Percentiles rank a stretch among this genome's conserved stretches.
phyloP scores from a whole-genome alignment of 2,888 invertebrate species.

The Protophormia terraenovae region DNA sequence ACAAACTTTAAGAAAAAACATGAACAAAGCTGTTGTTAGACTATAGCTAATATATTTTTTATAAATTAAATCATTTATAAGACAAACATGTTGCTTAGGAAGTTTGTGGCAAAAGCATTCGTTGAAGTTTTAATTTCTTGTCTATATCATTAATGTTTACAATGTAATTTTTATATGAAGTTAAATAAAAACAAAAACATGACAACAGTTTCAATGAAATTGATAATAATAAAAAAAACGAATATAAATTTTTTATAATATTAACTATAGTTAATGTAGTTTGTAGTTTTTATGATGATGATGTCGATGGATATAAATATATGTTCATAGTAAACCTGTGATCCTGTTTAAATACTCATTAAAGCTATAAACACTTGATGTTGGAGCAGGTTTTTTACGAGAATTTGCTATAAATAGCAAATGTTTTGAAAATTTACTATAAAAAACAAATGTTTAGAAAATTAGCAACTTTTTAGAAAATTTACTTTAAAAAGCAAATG shows the following conservation, averaged over 20 bases:
- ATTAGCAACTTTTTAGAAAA: no score
- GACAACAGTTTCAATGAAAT: slow-evolving; percentile 39
- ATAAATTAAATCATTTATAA: no score
- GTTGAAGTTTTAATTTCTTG: slow-evolving; percentile 31
- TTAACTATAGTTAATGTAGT: not conserved
- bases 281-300: slow-evolving; percentile 5
- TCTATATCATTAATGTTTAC: slow-evolving; percentile 62
- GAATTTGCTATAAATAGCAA: no score
- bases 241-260: no score
- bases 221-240: slow-evolving; percentile 19
- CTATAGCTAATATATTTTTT: no score
- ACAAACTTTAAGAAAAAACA: not conserved
- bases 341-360: slow-evolving; percentile 44
- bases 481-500: no score
- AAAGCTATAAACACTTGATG: slow-evolving; percentile 38
- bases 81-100: no score
- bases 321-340: not conserved
- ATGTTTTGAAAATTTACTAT: no score
- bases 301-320: slow-evolving; percentile 5
- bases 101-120: not conserved
- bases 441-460: no score
- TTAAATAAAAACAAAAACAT: slow-evolving; percentile 40
- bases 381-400: not conserved
- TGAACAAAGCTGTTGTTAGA: slow-evolving; percentile 10
- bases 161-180: slow-evolving; percentile 50